Percentiles rank a stretch among this genome's conserved stretches.
phyloP scores from a whole-genome alignment of 2,797 vertebrate species.

The Protosalanx chinensis region DNA sequence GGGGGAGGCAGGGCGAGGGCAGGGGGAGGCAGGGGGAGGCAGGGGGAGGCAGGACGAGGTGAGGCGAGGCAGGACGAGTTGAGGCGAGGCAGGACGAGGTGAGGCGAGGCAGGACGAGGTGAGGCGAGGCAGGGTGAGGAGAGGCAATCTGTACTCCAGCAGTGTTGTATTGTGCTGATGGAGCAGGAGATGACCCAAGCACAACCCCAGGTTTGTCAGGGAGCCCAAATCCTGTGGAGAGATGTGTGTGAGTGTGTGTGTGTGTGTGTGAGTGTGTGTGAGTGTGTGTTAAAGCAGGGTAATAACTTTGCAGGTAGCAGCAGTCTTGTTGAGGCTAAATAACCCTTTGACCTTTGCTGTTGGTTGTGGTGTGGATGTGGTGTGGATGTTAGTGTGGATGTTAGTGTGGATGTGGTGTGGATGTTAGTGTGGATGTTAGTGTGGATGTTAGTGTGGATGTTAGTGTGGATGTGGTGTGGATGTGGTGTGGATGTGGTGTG shows the following conservation, averaged over 20 bases:
- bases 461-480: too few relatives aligned
- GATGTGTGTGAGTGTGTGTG: background rate
- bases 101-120: too few relatives aligned
- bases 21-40: background rate
- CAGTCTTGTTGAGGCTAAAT: background rate
- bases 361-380: background rate
- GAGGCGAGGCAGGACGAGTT: too few relatives aligned
- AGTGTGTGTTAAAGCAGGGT: background rate
- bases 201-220: conserved; percentile 36
- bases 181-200: conserved; percentile 55
- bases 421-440: too few relatives aligned
- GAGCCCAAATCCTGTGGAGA: conserved; percentile 31
- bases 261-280: background rate
- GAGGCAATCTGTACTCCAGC: conserved; percentile 43
- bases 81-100: too few relatives aligned
- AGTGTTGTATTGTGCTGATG: conserved; percentile 72
- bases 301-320: too few relatives aligned
- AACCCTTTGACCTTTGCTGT: background rate
- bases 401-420: too few relatives aligned
- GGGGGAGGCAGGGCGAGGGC: background rate
- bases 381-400: too few relatives aligned
- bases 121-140: conserved; percentile 48
- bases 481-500: too few relatives aligned
- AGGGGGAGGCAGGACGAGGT: background rate
- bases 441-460: too few relatives aligned